Percentiles rank a stretch among this genome's conserved stretches.
Evolutionary conservation across 2,113 vertebrate species (phyloP).

Genomic region (Cygnus atratus): DNA sequence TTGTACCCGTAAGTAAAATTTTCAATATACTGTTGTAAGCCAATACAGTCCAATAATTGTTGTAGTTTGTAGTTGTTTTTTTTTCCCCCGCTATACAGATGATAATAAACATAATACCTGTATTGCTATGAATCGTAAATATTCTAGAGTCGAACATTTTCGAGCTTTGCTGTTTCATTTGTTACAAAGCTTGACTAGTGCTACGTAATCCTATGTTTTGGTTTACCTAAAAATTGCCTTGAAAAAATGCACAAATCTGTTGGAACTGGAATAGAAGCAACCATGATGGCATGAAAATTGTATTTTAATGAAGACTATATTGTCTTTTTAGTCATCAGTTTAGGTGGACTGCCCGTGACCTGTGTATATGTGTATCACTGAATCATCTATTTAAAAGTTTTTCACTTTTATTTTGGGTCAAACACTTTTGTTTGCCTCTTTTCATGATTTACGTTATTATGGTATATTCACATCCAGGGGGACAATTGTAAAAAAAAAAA

Average conservation of each 20-base stretch:
- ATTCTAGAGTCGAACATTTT: background rate
- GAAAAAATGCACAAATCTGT: background rate
- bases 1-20: constrained; percentile 90
- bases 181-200: background rate
- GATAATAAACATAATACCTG: background rate
- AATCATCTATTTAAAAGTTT: background rate
- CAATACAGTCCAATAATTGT: background rate
- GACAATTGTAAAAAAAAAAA: background rate
- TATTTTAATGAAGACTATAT: background rate
- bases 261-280: background rate
- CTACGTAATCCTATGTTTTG: background rate
- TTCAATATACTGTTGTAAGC: constrained; percentile 11
- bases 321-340: background rate
- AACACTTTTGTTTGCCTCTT: background rate
- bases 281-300: background rate
- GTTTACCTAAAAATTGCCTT: background rate
- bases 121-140: background rate
- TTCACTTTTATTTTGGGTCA: background rate
- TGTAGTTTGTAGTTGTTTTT: background rate
- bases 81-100: background rate
- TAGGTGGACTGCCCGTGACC: fast-evolving
- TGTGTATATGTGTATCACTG: background rate
- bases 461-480: background rate
- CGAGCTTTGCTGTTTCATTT: background rate
- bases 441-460: background rate